phyloP scores from a whole-genome alignment of 2,797 vertebrate genomes.

The Mionectes olivaceus region DNA sequence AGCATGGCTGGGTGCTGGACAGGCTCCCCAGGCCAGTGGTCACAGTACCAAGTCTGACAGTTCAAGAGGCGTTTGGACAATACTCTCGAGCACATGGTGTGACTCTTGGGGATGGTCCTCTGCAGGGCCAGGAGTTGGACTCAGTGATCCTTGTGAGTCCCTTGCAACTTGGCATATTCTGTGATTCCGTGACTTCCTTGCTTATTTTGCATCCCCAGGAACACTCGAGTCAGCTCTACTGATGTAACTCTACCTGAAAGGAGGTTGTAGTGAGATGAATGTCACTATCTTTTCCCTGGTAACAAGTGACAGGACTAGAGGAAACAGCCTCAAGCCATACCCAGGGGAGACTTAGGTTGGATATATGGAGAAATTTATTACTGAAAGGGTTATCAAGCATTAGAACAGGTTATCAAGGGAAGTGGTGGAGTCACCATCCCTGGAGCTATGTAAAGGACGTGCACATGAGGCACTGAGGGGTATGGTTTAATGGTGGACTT shows the following conservation, averaged over 20 bases:
- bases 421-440: not conserved
- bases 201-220: not conserved
- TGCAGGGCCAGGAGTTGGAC: not conserved
- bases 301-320: not conserved
- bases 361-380: not conserved
- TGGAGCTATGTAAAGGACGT: not conserved
- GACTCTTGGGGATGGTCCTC: not conserved
- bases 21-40: not conserved
- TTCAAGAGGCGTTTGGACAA: not conserved
- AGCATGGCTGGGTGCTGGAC: not conserved
- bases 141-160: not conserved
- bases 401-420: not conserved
- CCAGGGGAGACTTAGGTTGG: not conserved
- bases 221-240: not conserved
- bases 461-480: not conserved
- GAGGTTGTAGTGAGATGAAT: fast-evolving
- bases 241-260: not conserved
- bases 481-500: not conserved
- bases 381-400: not conserved
- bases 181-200: not conserved
- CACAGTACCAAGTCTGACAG: not conserved
- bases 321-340: not conserved
- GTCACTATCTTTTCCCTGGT: not conserved
- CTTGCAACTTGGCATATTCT: not conserved
- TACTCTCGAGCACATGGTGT: not conserved